Evolutionary conservation across 2,113 vertebrate genomes (phyloP), one percentile per base, ranked within the genome.

Genomic region (Megaleporinus macrocephalus): DNA sequence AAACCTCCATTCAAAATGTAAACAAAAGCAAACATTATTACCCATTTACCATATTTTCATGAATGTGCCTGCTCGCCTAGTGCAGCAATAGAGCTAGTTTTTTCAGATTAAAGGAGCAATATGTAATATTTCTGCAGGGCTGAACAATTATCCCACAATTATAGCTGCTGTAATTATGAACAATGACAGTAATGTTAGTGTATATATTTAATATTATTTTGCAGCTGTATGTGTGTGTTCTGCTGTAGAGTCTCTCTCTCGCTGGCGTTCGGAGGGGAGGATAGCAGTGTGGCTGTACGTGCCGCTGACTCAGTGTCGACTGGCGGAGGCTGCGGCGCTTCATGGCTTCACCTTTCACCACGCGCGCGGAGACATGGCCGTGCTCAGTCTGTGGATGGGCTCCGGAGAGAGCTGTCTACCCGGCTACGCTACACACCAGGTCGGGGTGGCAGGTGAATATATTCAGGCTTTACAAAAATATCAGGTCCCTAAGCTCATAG

Each of bases 281-380:
- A 18, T 93, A 0, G 96, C 97, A 0, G 91, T 94, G 20, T 98
- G 98, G 98, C 92, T 99, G 3, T 94, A 51, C 0, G 55, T 98
- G 0, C 97, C 98, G 73, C 95, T 99, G 79, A 87, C 93, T 0
- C 94, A 95, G 72, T 97, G 96, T 41, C 79, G 90, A 0, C 89
- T 95, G 3, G 95, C 90, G 0, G 86, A 92, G 0, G 89, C 86
- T 0, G 97, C 97, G 0, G 94, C 96, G 0, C 55, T 88, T 0
- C 94, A 96, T 30, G 97, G 97, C 79, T 99, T 99, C 89, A 41
- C 88, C 73, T 98, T 97, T 87, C 98, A 99, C 76, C 97, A 98
- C 0, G 95, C 97, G 0, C 92, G 89, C 66, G 76, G 73, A 0
- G 86, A 95, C 80, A 89, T 90, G 0, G 92, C 95, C 2, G 93